These are phyloP conservation scores for Pediacus dermestoides DNA, from an alignment of 2,888 invertebrate species.

Conservation along the genomic window DNA sequence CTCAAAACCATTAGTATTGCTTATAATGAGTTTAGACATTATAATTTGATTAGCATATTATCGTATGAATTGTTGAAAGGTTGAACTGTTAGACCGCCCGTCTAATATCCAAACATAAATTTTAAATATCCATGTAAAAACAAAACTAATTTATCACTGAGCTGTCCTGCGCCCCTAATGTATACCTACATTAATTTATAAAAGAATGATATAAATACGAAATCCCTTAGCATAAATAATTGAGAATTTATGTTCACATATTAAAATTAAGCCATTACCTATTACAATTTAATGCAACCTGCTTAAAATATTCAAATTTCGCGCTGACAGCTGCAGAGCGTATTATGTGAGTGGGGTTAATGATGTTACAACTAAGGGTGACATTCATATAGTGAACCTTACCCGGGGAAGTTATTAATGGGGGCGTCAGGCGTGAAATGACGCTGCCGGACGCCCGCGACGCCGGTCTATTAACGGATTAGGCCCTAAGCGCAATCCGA, in stretches of 20 bases:
- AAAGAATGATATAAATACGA: constrained; percentile 21
- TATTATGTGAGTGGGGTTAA: constrained; percentile 15
- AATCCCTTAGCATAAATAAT: constrained; percentile 33
- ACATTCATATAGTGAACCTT: constrained; percentile 10
- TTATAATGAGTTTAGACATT: constrained; percentile 9
- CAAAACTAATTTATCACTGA: constrained; percentile 24
- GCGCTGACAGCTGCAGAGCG: constrained; percentile 33
- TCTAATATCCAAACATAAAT: constrained; percentile 7
- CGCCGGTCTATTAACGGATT: constrained; percentile 45
- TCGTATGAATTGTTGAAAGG: constrained; percentile 16
- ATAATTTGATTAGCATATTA: constrained; percentile 17
- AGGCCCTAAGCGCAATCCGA: constrained; percentile 45
- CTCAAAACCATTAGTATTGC: too few species aligned
- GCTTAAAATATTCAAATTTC: constrained; percentile 40
- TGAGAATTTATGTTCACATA: constrained; percentile 33
- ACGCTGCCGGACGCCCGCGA: constrained; percentile 41
- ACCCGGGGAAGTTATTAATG: constrained; percentile 39
- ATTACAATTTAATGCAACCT: constrained; percentile 33
- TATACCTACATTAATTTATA: constrained; percentile 27
- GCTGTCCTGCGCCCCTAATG: constrained; percentile 23
- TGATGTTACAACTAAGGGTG: constrained; percentile 12
- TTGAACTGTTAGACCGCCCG: neutral
- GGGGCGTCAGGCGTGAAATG: constrained; percentile 48
- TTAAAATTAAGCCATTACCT: constrained; percentile 34
- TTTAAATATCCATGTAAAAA: constrained; percentile 9